Conservation (phyloP, 1,140 invertebrate species). For the Hyposmocoma kahamanoa region DNA sequence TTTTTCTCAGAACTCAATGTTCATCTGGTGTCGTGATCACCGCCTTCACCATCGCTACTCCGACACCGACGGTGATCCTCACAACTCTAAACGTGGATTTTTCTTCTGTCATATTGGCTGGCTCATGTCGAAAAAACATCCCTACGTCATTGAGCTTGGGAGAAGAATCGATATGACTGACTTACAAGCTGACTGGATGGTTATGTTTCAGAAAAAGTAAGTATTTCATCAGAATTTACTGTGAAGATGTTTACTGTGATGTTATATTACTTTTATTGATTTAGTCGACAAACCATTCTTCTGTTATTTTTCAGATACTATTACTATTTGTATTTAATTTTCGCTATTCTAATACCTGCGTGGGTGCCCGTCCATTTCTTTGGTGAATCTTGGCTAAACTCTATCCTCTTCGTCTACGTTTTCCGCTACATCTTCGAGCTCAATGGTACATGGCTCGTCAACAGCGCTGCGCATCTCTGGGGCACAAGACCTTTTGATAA, state of each 20-base stretch:
- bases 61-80: conserved; percentile 80
- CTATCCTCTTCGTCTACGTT: conserved; percentile 76
- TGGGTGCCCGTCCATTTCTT: conserved; percentile 81
- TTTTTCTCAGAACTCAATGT: conserved; percentile 53
- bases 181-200: conserved; percentile 79
- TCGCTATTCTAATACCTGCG: conserved; percentile 83
- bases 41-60: conserved; percentile 80
- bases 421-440: conserved; percentile 81
- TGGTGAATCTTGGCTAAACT: conserved; percentile 76
- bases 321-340: conserved; percentile 76
- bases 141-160: conserved; percentile 75
- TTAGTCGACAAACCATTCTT: no score
- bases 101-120: conserved; percentile 82
- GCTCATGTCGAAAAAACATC: conserved; percentile 78
- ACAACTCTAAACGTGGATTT: conserved; percentile 79
- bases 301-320: conserved; percentile 81
- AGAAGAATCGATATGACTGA: conserved; percentile 82
- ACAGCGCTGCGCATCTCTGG: conserved; percentile 76
- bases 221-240: conserved; percentile 16
- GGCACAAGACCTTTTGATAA: conserved; percentile 66
- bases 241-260: no score
- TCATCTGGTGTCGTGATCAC: conserved; percentile 77
- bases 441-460: conserved; percentile 91
- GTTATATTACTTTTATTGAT: background rate
- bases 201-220: conserved; percentile 83